A percentile compares a stretch with the other conserved stretches of the same genome.
phyloP scores from a whole-genome alignment of 2,797 vertebrate species.

The Sebastes jordani region DNA sequence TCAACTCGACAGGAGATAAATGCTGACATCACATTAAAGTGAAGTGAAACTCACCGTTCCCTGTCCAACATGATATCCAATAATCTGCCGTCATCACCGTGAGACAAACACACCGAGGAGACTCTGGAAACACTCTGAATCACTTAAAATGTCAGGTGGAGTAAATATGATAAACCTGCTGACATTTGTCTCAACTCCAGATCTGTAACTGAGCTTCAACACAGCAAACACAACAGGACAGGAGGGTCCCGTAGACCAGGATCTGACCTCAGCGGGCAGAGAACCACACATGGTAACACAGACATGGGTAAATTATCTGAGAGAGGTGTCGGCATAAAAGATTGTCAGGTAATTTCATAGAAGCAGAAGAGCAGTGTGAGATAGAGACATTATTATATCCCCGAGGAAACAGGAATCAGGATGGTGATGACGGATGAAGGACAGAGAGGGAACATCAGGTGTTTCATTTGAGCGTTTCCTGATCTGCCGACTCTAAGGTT shows the following conservation, averaged over 20 bases:
- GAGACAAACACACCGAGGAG: not conserved
- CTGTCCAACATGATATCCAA: not conserved
- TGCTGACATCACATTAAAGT: not conserved
- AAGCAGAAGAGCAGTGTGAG: not conserved
- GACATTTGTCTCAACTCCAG: constrained; percentile 15
- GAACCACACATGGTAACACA: not conserved
- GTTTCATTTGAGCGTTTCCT: not conserved
- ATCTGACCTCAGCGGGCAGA: not conserved
- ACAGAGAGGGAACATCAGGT: too few relatives aligned
- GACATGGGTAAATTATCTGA: not conserved
- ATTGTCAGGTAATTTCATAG: not conserved
- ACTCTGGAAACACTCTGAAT: not conserved
- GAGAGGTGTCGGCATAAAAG: not conserved
- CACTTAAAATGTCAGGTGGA: constrained; percentile 22
- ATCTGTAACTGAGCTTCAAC: not conserved
- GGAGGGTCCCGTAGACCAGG: not conserved
- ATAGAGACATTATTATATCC: not conserved
- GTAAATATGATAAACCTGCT: constrained; percentile 13
- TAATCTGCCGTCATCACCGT: not conserved
- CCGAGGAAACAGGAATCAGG: not conserved
- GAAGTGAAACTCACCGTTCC: not conserved
- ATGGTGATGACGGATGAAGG: not conserved
- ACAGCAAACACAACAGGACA: not conserved
- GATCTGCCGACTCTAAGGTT: not conserved
- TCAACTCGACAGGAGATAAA: not conserved